Percentiles rank a stretch among this genome's conserved stretches.
Conservation (phyloP, 2,888 invertebrate species). For the Chaitophorus viminalis region DNA sequence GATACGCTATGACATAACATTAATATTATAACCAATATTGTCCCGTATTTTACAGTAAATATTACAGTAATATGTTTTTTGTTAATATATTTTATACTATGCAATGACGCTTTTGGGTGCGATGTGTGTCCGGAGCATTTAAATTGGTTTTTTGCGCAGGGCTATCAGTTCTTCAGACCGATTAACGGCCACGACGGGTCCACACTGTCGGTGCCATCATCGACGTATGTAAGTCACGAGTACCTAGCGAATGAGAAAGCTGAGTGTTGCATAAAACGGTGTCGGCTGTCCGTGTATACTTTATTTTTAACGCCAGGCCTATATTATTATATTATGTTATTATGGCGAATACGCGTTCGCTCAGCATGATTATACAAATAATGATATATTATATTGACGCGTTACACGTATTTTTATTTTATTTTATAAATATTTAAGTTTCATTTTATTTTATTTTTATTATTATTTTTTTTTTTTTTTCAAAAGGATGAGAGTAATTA, state of each 20-base stretch:
- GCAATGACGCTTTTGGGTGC: neutral
- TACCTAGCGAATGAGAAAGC: conserved; percentile 59
- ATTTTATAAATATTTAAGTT: neutral
- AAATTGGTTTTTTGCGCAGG: conserved; percentile 67
- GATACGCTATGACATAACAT: too few species aligned
- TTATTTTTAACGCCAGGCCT: conserved; percentile 31
- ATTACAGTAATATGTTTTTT: too few species aligned
- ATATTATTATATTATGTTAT: too few species aligned
- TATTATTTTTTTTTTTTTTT: neutral
- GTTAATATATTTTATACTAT: too few species aligned
- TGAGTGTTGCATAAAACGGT: conserved; percentile 62
- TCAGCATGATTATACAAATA: conserved; percentile 39
- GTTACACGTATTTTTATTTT: neutral
- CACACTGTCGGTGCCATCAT: conserved; percentile 84
- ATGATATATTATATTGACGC: neutral
- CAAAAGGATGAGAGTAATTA: neutral
- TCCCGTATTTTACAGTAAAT: neutral
- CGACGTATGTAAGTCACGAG: conserved; percentile 73
- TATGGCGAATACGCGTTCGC: conserved; percentile 11
- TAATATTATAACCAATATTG: neutral
- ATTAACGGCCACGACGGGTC: conserved; percentile 76
- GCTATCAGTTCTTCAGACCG: conserved; percentile 72
- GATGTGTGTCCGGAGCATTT: conserved; percentile 49
- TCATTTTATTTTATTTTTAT: neutral
- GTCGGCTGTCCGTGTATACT: conserved; percentile 62